Base-by-base conservation (phyloP, 2,113 vertebrate genomes). In the Petromus typicus region DNA sequence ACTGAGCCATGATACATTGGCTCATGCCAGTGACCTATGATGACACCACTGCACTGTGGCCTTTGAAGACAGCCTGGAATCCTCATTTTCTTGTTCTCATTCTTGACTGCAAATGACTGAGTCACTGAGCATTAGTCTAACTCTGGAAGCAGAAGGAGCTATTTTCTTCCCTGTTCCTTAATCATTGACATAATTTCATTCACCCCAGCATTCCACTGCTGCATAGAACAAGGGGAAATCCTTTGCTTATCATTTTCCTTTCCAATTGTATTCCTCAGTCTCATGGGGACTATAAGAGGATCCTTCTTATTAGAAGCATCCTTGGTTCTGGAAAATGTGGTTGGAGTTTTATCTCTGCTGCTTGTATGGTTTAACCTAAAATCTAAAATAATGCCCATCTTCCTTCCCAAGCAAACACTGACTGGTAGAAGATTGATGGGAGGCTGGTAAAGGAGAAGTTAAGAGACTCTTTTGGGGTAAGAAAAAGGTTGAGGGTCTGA, bases 261-360 rank as follows among this genome's bases (percentile, higher is more conserved):
- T 88, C 27, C 56, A 54, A 25, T 25, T 13, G 3, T 13, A 25
- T 67, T 57, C 57, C 32, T 61, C 23, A 71, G n/a, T 71, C n/a
- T 90, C 59, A 1, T 16, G 40, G 11, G 23, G 22, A 88, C 45
- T 11, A 87, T 78, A 32, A 86, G 48, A 64, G 17, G 59, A 13
- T 27, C 40, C 18, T 10, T 40, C 84, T 86, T 67, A n/a, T 40
- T n/a, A 86, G 75, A 32, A 90, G 40, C 3, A 32, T 54, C 20
- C 22, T 61, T 43, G 48, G 23, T 76, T 80, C 92, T 32, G 66
- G 61, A 89, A 92, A 90, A 51, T 63, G 25, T 56, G 7, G 7
- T 59, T 91, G 61, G 59, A 90, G n/a, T 78, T 95, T 94, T 76
- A 16, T 80, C 83, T 83, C 73, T 82, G 48, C 40, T 76, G 32